phyloP scores from a whole-genome alignment of 2,113 vertebrate genomes.

The Bettongia penicillata region DNA sequence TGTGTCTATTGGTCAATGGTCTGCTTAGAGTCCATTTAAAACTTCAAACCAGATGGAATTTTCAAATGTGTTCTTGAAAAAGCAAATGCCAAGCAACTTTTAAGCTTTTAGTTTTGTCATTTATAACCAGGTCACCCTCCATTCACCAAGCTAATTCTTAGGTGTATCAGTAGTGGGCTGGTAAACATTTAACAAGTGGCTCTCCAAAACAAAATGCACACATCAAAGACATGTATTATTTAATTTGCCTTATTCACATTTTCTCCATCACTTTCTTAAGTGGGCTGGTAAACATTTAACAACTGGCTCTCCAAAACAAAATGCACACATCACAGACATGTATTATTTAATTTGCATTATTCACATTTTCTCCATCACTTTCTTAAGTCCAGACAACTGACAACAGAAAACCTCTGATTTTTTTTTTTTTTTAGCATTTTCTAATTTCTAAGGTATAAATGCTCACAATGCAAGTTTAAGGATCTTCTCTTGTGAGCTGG shows the following conservation, averaged over 20 bases:
- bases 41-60: not conserved
- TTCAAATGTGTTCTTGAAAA: constrained; percentile 28
- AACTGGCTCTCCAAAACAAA: not conserved
- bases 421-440: not conserved
- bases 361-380: not conserved
- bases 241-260: not conserved
- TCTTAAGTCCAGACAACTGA: not conserved
- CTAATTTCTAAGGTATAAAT: not conserved
- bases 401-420: not conserved
- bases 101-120: not conserved
- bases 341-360: not conserved
- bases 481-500: not conserved
- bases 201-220: not conserved
- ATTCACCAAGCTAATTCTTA: not conserved
- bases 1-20: not conserved
- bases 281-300: no score
- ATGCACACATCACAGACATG: not conserved
- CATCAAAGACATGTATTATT: not conserved
- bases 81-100: not conserved
- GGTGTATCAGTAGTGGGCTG: not conserved
- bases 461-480: not conserved
- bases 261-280: not conserved
- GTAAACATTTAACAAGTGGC: not conserved
- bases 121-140: not conserved
- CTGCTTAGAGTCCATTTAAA: not conserved